These are phyloP conservation scores for Apodemia zela DNA, from an alignment of 2,888 invertebrate species.

Conservation along the genomic window DNA sequence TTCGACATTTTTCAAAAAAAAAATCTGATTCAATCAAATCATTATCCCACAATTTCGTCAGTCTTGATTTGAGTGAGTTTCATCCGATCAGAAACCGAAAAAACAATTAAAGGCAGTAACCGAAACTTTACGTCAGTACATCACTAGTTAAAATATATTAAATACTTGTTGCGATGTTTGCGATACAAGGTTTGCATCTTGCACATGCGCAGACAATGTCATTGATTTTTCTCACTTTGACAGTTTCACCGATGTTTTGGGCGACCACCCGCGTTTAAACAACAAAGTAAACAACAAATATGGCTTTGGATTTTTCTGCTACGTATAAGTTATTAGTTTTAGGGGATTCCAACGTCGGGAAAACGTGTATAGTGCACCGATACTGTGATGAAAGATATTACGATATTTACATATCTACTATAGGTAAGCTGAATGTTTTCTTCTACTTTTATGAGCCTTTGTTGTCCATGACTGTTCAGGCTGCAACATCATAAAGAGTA, in stretches of 20 bases:
- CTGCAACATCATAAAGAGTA: constrained; percentile 24
- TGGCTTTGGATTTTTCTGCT: constrained; percentile 92
- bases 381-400: constrained; percentile 94
- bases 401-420: constrained; percentile 94
- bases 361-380: constrained; percentile 94
- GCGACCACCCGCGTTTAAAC: constrained; percentile 54
- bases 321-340: constrained; percentile 93
- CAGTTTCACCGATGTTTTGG: constrained; percentile 73
- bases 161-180: constrained; percentile 35
- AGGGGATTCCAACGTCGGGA: constrained; percentile 94
- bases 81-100: not conserved
- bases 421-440: constrained; percentile 84
- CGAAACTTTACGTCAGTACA: not conserved
- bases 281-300: constrained; percentile 75
- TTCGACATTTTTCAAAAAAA: too few relatives aligned
- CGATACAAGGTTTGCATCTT: constrained; percentile 26
- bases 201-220: constrained; percentile 67
- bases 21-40: too few relatives aligned
- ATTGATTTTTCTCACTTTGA: constrained; percentile 78
- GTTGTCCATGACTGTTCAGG: constrained; percentile 56
- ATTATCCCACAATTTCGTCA: too few relatives aligned
- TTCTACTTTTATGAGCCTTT: constrained; percentile 60
- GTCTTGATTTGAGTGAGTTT: too few relatives aligned
- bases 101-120: not conserved
- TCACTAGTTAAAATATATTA: not conserved